Evolutionary conservation across 2,888 invertebrate species (phyloP).

Genomic region (Drosophila ochracea): DNA sequence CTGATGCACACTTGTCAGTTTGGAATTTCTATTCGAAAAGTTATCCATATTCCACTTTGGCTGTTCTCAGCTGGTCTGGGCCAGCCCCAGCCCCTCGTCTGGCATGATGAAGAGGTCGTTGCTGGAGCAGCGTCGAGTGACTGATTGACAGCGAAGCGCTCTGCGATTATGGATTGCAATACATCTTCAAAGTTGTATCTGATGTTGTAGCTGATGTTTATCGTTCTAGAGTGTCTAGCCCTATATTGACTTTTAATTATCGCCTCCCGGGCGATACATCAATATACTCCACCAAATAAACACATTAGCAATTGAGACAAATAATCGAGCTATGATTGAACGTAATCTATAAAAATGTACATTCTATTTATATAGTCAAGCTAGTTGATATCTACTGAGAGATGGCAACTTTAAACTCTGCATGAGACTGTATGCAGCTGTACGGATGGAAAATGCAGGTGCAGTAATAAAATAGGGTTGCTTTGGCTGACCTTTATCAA

Average conservation of each 20-base stretch:
- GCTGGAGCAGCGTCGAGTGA: slow-evolving; percentile 51
- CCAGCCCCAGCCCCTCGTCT: background rate
- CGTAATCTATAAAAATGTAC: background rate
- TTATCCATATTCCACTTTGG: slow-evolving; percentile 66
- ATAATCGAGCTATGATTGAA: background rate
- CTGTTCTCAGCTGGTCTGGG: slow-evolving; percentile 12
- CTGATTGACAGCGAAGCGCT: slow-evolving; percentile 68
- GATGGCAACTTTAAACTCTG: background rate
- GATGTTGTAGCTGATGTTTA: slow-evolving; percentile 55
- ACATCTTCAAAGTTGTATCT: slow-evolving; percentile 62
- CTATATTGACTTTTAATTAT: slow-evolving; percentile 71
- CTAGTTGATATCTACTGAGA: background rate
- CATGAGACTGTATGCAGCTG: slow-evolving; percentile 6
- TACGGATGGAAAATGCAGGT: slow-evolving; percentile 24
- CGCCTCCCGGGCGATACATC: slow-evolving; percentile 27
- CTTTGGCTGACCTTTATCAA: slow-evolving; percentile 20
- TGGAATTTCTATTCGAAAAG: slow-evolving; percentile 77
- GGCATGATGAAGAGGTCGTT: slow-evolving; percentile 35
- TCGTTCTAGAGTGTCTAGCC: slow-evolving; percentile 32
- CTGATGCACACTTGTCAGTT: slow-evolving; percentile 67
- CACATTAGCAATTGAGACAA: slow-evolving; percentile 13
- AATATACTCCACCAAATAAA: slow-evolving; percentile 20
- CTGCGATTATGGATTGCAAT: slow-evolving; percentile 79
- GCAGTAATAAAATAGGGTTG: slow-evolving; percentile 12
- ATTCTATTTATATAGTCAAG: background rate